Conservation (phyloP, 2,888 invertebrate species). For the Ctena decussata region DNA sequence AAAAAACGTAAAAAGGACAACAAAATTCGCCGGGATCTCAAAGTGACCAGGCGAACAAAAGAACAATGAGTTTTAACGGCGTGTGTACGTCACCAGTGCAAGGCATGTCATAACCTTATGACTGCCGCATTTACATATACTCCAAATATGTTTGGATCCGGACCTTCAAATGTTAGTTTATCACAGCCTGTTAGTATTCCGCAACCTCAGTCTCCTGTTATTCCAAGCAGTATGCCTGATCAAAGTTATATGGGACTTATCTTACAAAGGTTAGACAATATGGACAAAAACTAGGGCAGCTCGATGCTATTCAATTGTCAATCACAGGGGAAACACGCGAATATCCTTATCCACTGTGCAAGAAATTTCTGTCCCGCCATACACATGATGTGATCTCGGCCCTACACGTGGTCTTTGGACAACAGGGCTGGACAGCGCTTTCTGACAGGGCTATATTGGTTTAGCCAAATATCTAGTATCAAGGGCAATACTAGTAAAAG, state of each 20-base stretch:
- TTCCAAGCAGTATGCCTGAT: neutral
- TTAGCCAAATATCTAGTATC: too few species aligned
- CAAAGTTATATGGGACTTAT: neutral
- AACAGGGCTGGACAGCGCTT: too few species aligned
- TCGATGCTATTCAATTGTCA: neutral
- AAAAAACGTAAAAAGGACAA: slow-evolving; percentile 3
- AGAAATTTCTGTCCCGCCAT: too few species aligned
- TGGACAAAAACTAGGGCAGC: neutral
- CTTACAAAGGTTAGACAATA: neutral
- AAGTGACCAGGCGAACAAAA: neutral
- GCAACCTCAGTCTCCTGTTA: neutral
- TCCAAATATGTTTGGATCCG: neutral
- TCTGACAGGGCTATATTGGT: too few species aligned
- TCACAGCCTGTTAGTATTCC: neutral
- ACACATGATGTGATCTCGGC: too few species aligned
- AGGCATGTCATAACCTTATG: neutral
- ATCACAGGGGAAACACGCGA: too few species aligned
- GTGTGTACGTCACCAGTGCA: neutral
- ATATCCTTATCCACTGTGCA: too few species aligned
- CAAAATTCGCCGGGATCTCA: neutral
- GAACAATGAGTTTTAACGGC: neutral
- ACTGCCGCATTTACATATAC: neutral
- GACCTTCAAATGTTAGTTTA: neutral
- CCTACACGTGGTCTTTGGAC: too few species aligned
- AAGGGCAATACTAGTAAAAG: too few species aligned